A percentile compares a stretch with the other conserved stretches of the same genome.
Conservation (phyloP, 2,888 invertebrate species). For the Spatulosminthurus flaviceps region DNA sequence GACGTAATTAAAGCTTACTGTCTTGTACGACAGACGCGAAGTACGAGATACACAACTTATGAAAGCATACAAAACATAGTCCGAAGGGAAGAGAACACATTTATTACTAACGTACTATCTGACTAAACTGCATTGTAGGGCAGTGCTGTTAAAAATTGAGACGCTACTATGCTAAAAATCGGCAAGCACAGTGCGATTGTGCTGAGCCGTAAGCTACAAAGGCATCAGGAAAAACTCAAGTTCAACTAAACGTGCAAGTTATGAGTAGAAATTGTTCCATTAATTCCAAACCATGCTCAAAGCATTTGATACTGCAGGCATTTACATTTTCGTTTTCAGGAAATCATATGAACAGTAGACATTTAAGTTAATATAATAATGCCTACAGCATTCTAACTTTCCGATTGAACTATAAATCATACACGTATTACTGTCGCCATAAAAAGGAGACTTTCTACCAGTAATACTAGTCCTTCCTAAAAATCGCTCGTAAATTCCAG, state of each 20-base stretch:
- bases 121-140: slow-evolving; percentile 7
- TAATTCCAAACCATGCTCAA: not conserved
- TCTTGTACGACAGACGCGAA: too few species aligned
- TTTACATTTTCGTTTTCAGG: not conserved
- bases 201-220: not conserved
- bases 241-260: not conserved
- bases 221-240: not conserved
- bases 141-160: not conserved
- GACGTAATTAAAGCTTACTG: too few species aligned
- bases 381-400: too few species aligned
- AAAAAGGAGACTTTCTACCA: too few species aligned
- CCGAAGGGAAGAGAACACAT: not conserved
- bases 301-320: not conserved
- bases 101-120: not conserved
- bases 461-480: not conserved
- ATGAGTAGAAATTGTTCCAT: not conserved
- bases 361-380: too few species aligned
- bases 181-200: not conserved
- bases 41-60: not conserved
- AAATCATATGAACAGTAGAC: too few species aligned
- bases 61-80: not conserved
- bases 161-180: not conserved
- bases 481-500: not conserved
- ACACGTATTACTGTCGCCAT: too few species aligned
- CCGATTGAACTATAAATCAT: too few species aligned